Evolutionary conservation across 2,888 invertebrate genomes (phyloP).

Genomic region (Netelia inedita): DNA sequence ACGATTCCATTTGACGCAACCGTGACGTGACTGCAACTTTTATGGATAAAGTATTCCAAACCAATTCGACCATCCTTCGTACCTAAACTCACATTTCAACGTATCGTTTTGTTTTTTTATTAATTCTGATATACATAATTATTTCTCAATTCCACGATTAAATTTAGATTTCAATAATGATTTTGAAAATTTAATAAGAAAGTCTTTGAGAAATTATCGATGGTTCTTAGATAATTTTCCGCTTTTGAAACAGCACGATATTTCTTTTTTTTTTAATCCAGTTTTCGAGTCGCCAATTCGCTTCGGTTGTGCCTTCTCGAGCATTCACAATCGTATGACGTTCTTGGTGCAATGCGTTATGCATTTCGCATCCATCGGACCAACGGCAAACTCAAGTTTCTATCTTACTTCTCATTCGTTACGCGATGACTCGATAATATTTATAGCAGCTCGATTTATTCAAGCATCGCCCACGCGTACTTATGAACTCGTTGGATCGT

Average conservation of each 20-base stretch:
- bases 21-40: background rate
- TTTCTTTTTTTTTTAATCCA: too few species aligned
- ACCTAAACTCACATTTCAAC: background rate
- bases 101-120: too few species aligned
- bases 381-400: background rate
- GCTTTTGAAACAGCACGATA: too few species aligned
- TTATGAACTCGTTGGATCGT: background rate
- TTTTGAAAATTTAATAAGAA: too few species aligned
- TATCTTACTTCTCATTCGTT: background rate
- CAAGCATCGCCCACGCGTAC: slow-evolving; percentile 8
- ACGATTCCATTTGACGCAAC: background rate
- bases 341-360: background rate
- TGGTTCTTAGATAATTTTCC: too few species aligned
- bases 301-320: too few species aligned
- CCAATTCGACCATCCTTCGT: background rate
- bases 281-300: too few species aligned
- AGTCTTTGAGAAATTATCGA: too few species aligned
- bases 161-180: too few species aligned
- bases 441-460: background rate
- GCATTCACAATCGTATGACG: too few species aligned
- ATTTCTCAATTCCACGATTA: too few species aligned
- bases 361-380: background rate
- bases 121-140: too few species aligned
- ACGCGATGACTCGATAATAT: slow-evolving; percentile 12
- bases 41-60: background rate